Base-by-base conservation (phyloP, 2,797 vertebrate species). In the Cossypha heuglini region DNA sequence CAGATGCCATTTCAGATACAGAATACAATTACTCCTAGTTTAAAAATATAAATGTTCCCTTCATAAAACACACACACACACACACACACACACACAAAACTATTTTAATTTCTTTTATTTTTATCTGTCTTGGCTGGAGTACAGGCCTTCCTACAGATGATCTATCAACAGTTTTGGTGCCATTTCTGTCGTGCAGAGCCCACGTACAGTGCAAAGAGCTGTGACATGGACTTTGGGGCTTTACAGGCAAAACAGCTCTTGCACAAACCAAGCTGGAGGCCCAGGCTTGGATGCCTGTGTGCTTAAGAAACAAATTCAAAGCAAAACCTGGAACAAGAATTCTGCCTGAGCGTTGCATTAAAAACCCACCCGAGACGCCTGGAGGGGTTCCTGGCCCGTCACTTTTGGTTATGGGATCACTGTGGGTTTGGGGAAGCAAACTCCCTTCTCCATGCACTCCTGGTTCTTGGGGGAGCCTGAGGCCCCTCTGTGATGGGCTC, bases 1-100 rank as follows among this genome's bases (percentile, higher is more conserved):
- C 99, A 99, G 99, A 98, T 99, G 99, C 97, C 96, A 98, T 97
- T 97, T 98, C 97, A 98, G 98, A 98, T 98, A 98, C 98, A 98
- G 98, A 98, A 97, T 97, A 98, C 98, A 99, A 98, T 99, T 99
- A 98, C 98, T 99, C 98, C 98, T 98, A 98, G 97, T 98, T 98
- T 98, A 98, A 98, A 99, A 98, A 99, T 98, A 99, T 98, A 98
- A 97, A 97, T 98, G 98, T 98, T 98, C 97, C 98, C 98, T 98
- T 98, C 88, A 88, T 96, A 96, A 97, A 96, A 90, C 81, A n/a
- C n/a, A n/a, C n/a, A 89, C 82, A 95, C 63, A 37, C 63, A 88
- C 75, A 91, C 75, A 93, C 72, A 92, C 85, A 94, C 37, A 37
- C 43, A 45, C 21, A 45, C 12, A 38, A 38, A 38, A 86, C 91